phyloP scores from a whole-genome alignment of 2,888 invertebrate genomes.

The Mythimna ferrago region DNA sequence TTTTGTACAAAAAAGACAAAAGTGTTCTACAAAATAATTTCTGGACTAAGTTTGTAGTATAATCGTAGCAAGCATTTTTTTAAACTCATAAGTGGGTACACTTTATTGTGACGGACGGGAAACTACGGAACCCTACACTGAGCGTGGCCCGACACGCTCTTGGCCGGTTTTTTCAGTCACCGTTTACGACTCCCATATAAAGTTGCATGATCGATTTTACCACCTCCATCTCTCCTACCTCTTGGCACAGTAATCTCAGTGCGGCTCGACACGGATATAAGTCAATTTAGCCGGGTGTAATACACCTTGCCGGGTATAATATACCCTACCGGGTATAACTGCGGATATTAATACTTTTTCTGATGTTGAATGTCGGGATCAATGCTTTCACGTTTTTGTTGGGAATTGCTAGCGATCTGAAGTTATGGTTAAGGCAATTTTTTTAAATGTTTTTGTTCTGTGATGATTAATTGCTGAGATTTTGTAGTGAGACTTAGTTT shows the following conservation, averaged over 20 bases:
- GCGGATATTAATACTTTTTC: slow-evolving; percentile 68
- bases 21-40: too few relatives aligned
- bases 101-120: too few relatives aligned
- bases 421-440: neutral
- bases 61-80: too few relatives aligned
- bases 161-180: too few relatives aligned
- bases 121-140: too few relatives aligned
- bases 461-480: neutral
- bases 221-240: slow-evolving; percentile 18
- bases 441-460: neutral
- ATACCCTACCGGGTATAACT: slow-evolving; percentile 62
- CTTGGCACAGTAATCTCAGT: slow-evolving; percentile 67
- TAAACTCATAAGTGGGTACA: too few relatives aligned
- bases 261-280: slow-evolving; percentile 76
- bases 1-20: too few relatives aligned
- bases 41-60: too few relatives aligned
- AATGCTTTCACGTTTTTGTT: slow-evolving; percentile 38
- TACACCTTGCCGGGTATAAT: slow-evolving; percentile 70
- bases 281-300: slow-evolving; percentile 78
- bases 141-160: too few relatives aligned
- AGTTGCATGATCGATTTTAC: neutral
- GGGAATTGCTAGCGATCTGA: neutral
- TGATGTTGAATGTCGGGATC: slow-evolving; percentile 55
- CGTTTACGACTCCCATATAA: too few relatives aligned
- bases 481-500: neutral